A percentile compares a stretch with the other conserved stretches of the same genome.
phyloP scores from a whole-genome alignment of 2,797 vertebrate genomes.

The Mastacembelus armatus region DNA sequence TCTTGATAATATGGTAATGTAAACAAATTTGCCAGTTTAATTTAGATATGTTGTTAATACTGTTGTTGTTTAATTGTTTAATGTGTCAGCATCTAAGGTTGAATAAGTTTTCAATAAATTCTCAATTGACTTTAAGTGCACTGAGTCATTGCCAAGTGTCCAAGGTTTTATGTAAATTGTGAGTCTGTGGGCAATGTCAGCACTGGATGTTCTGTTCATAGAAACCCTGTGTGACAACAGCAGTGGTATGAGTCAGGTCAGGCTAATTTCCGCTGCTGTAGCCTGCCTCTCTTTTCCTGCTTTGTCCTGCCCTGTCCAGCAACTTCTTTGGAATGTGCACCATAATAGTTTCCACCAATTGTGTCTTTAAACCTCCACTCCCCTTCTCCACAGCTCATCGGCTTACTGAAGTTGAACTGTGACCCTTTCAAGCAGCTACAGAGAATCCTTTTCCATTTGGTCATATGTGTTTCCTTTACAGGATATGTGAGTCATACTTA shows the following conservation, averaged over 20 bases:
- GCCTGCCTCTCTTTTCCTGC: constrained; percentile 66
- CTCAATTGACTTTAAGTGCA: neutral
- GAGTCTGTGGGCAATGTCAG: constrained; percentile 2
- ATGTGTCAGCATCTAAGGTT: neutral
- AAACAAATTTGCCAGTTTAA: no score
- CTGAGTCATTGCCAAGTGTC: constrained; percentile 48
- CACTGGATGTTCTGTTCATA: constrained; percentile 50
- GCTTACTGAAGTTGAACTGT: constrained; percentile 44
- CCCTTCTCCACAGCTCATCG: constrained; percentile 37
- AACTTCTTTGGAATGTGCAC: constrained; percentile 73
- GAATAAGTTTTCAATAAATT: neutral
- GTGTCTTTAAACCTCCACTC: constrained; percentile 60
- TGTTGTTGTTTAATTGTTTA: neutral
- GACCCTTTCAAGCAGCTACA: constrained; percentile 41
- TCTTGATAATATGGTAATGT: neutral
- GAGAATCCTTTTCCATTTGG: constrained; percentile 59
- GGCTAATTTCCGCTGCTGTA: constrained; percentile 71
- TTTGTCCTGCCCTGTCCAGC: constrained; percentile 55
- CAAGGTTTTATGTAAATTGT: constrained; percentile 6
- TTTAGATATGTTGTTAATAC: neutral
- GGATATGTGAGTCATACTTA: constrained; percentile 46
- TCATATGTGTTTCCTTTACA: constrained; percentile 50
- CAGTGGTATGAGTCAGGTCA: constrained; percentile 67
- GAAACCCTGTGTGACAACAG: no score
- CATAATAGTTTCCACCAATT: constrained; percentile 79